These are phyloP conservation scores for Sialis fuliginosa DNA, from an alignment of 2,888 invertebrate genomes.

Conservation along the genomic window DNA sequence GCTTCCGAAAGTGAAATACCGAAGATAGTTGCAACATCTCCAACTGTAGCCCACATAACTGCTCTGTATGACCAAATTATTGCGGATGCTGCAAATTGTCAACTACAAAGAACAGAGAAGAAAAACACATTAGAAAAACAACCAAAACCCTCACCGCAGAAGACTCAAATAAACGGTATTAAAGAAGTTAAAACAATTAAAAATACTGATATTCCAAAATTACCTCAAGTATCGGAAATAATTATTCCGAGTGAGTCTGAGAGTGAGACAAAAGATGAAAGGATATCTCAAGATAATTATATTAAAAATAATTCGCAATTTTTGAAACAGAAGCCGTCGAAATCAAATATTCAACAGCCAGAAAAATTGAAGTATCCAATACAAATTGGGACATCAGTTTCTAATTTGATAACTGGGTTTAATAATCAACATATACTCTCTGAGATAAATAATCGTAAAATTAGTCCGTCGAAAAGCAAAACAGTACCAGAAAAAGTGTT, in stretches of 20 bases:
- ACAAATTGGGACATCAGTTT: conserved; percentile 42
- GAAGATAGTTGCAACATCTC: neutral
- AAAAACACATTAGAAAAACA: neutral
- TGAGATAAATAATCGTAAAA: conserved; percentile 28
- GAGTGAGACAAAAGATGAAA: conserved; percentile 15
- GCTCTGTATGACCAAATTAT: conserved; percentile 2
- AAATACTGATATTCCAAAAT: conserved; percentile 48
- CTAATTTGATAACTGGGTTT: conserved; percentile 28
- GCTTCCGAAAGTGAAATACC: neutral
- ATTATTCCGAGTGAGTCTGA: conserved; percentile 49
- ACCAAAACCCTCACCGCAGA: neutral
- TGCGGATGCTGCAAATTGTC: neutral
- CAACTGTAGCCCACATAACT: neutral
- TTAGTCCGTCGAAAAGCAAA: neutral
- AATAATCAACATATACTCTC: conserved; percentile 30
- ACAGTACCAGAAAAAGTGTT: conserved; percentile 13
- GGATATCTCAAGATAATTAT: conserved; percentile 24
- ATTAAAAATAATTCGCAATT: conserved; percentile 25
- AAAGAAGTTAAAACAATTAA: conserved; percentile 19
- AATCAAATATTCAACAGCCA: neutral
- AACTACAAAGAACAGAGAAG: neutral
- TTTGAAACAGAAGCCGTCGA: conserved; percentile 11
- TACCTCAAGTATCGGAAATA: conserved; percentile 57
- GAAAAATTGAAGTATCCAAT: conserved; percentile 34
- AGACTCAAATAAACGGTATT: neutral